Conservation (phyloP, 2,113 vertebrate genomes). For the Ardeotis arabs region DNA sequence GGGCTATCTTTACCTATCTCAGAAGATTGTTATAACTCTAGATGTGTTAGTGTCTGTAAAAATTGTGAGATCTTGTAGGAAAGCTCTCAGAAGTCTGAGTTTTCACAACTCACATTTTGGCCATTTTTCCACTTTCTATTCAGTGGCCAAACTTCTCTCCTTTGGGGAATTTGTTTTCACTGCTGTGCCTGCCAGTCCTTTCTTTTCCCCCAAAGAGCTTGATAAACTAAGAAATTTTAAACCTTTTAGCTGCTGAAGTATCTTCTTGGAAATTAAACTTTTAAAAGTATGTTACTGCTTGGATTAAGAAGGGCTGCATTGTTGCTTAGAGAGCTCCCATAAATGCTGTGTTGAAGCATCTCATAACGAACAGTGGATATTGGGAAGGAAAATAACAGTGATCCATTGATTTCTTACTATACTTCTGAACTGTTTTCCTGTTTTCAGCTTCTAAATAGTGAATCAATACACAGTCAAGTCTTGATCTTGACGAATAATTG, state of each 20-base stretch:
- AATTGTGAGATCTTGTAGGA: background rate
- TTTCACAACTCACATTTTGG: background rate
- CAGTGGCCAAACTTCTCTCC: background rate
- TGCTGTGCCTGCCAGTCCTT: background rate
- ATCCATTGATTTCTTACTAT: constrained; percentile 22
- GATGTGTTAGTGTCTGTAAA: background rate
- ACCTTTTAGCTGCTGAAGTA: background rate
- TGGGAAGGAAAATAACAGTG: constrained; percentile 32
- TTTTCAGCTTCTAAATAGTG: constrained; percentile 23
- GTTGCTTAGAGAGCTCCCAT: constrained; percentile 1
- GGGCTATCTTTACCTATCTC: background rate
- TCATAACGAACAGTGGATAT: constrained; percentile 18
- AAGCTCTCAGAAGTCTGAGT: background rate
- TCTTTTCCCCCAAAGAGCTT: background rate
- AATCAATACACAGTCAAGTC: constrained; percentile 10
- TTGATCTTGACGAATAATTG: background rate
- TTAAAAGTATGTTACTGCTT: constrained; percentile 2
- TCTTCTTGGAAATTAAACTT: constrained; percentile 26
- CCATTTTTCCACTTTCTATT: background rate
- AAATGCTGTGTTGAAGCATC: constrained; percentile 20
- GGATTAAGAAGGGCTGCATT: constrained; percentile 41
- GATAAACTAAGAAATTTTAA: constrained; percentile 10
- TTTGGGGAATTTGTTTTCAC: background rate
- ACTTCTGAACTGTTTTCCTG: constrained; percentile 25
- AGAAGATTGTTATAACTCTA: background rate